Conservation (phyloP, 1,140 invertebrate genomes). For the Drosophila tristis region DNA sequence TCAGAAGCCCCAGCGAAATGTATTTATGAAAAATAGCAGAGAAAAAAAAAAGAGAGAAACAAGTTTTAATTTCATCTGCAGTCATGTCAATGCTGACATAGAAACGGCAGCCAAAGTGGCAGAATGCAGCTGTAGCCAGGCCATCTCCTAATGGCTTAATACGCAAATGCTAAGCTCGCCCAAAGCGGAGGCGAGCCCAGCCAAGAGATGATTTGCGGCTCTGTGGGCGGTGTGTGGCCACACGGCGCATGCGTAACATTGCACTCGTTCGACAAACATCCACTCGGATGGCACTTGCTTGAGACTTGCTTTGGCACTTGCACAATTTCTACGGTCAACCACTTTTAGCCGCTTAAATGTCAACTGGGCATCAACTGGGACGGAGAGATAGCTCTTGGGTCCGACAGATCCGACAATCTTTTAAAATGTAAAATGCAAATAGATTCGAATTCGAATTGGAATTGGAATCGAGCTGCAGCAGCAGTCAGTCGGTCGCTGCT, state of each 20-base stretch:
- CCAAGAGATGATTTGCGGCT: conserved; percentile 16
- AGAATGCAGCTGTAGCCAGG: conserved; percentile 37
- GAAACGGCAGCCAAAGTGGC: conserved; percentile 53
- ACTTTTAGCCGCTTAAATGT: conserved; percentile 64
- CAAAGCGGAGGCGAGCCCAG: conserved; percentile 16
- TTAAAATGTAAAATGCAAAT: conserved; percentile 46
- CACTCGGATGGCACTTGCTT: too few relatives aligned
- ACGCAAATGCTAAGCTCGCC: conserved; percentile 37
- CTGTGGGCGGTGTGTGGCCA: conserved; percentile 56
- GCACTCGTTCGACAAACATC: conserved; percentile 28
- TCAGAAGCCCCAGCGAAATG: conserved; percentile 61
- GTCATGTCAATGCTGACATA: conserved; percentile 63
- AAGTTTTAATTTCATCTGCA: conserved; percentile 69
- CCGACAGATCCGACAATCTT: conserved; percentile 1
- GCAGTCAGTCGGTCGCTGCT: not conserved
- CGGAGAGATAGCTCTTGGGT: conserved; percentile 26
- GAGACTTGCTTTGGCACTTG: conserved; percentile 47
- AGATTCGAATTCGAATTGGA: conserved; percentile 32
- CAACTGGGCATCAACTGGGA: conserved; percentile 45
- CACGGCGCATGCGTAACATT: conserved; percentile 70
- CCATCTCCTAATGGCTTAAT: conserved; percentile 62
- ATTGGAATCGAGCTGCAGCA: conserved; percentile 44
- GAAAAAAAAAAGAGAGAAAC: conserved; percentile 43
- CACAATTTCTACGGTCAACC: conserved; percentile 47
- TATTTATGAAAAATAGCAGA: conserved; percentile 48